Base-by-base conservation (phyloP, 1,140 invertebrate genomes). In the Drosophila kohkoa region DNA sequence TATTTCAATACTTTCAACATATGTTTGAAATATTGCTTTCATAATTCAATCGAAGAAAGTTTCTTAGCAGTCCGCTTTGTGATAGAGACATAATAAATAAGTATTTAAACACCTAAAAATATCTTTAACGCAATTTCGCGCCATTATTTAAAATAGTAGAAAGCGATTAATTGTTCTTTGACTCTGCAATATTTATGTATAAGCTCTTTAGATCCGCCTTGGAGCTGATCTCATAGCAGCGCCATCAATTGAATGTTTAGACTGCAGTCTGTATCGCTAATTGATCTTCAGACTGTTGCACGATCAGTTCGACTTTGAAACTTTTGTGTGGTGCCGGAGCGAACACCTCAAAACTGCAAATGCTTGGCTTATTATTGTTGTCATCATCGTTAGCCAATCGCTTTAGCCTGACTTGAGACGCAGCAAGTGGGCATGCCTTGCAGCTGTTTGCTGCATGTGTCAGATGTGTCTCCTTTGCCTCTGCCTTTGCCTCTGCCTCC, bases 371-470 rank as follows among this genome's bases (percentile, higher is more conserved):
- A 38, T 35, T 55, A 38, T 57, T 57, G 35, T 57, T 32, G 52
- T 55, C 32, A 25, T 57, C 54, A 57, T 57, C 35, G 54, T 57
- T 57, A 41, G 35, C 54, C 54, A 57, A 57, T 57, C 35, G 54
- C 6, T 25, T 13, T 72, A 62, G 68, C 32, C 77, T 68, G 68
- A 48, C 35, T 49, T 30, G 49, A 51, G 60, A 32, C 11, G 28
- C 59, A 69, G 66, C 71, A 75, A 69, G 75, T 78, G 64, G 71
- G 71, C 64, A 43, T 58, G 38, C 8, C 35, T 25, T 75, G 73
- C 51, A 63, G 77, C 73, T 76, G 73, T 63, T 45, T 71, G 49
- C 45, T 58, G 66, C 77, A 83, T 85, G 73, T 85, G 81, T 85
- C 77, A 85, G 64, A 25, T 10, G 32, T 20, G 35, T 38, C 11